Base-by-base conservation (phyloP, 1,140 invertebrate genomes). In the Parapsyche elsis region DNA sequence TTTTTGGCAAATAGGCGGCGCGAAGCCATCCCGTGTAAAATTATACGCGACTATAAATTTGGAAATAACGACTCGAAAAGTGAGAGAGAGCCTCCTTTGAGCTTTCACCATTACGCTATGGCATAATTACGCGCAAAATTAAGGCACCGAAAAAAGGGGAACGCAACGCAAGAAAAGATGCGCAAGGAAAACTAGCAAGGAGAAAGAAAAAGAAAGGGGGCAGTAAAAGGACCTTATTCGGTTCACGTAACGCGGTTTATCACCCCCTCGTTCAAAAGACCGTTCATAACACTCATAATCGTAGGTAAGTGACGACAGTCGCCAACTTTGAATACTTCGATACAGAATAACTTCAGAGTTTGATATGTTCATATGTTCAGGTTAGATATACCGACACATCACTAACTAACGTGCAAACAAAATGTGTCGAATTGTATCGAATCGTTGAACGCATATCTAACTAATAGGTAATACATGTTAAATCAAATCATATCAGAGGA, bases 111-210 rank as follows among this genome's bases (percentile, higher is more conserved):
- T 38, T 38, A 38, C 30, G 30, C 30, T 38, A 38, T 38, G 49
- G 49, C 49, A 53, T 53, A 53, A 53, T 53, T 53, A 53, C 49
- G 49, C 49, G 49, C 49, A 53, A 53, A 53, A 53, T 53, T 53
- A 53, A 53, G 49, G 49, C 49, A 10, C 49, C 49, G 16, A 53
- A 53, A 53, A 16, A 53, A 12, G 49, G 10, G 12, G 45, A 46
- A 16, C 49, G 1, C 1, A 14, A 14, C 49, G 12, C 2, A 14
- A 53, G 49, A 16, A 53, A 16, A 53, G 30, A 38, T 7, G 49
- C 49, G 10, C 10, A 10, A 53, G 49, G 49, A 53, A 53, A 53
- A 16, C 49, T 12, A 16, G 45, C 5, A 46, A 46, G 45, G 12
- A 46, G 45, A 53, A 16, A 12, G 10, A 16, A 5, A 14, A 1